Evolutionary conservation across 1,140 invertebrate species (phyloP).

Genomic region (Bombyx mori): DNA sequence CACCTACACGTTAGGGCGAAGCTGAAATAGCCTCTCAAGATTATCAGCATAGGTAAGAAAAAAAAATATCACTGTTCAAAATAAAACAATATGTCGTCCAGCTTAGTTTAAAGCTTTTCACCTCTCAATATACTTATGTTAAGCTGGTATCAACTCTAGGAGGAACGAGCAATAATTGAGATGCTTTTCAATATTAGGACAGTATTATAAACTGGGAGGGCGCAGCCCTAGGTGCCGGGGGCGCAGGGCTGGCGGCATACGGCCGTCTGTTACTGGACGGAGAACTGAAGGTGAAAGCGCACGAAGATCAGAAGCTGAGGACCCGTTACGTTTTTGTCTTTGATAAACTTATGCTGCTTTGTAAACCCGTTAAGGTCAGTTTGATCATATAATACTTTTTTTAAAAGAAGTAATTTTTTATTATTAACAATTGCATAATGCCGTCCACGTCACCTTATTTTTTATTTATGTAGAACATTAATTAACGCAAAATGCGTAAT

Average conservation of each 20-base stretch:
- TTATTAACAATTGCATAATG: too few relatives aligned
- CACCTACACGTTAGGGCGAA: too few relatives aligned
- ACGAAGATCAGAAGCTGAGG: slow-evolving; percentile 89
- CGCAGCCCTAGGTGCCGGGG: slow-evolving; percentile 84
- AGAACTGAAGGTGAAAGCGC: slow-evolving; percentile 92
- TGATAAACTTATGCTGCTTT: slow-evolving; percentile 96
- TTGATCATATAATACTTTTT: background rate
- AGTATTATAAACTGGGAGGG: slow-evolving; percentile 87
- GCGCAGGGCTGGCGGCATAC: slow-evolving; percentile 87
- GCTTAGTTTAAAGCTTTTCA: too few relatives aligned
- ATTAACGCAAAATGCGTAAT: background rate
- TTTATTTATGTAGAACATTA: background rate
- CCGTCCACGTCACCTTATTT: background rate
- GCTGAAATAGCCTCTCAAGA: too few relatives aligned
- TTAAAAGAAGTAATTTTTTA: too few relatives aligned
- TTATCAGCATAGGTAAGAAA: too few relatives aligned
- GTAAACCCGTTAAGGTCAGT: slow-evolving; percentile 87
- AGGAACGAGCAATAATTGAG: too few relatives aligned
- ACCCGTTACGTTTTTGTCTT: slow-evolving; percentile 96
- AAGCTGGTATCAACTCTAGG: too few relatives aligned
- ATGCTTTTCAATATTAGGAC: slow-evolving; percentile 59
- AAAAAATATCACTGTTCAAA: too few relatives aligned
- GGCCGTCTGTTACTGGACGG: slow-evolving; percentile 93
- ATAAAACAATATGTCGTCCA: too few relatives aligned
- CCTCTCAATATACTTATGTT: too few relatives aligned